phyloP scores from a whole-genome alignment of 92 coral and sea anemone genomes.

The Phenganax subtilis region DNA sequence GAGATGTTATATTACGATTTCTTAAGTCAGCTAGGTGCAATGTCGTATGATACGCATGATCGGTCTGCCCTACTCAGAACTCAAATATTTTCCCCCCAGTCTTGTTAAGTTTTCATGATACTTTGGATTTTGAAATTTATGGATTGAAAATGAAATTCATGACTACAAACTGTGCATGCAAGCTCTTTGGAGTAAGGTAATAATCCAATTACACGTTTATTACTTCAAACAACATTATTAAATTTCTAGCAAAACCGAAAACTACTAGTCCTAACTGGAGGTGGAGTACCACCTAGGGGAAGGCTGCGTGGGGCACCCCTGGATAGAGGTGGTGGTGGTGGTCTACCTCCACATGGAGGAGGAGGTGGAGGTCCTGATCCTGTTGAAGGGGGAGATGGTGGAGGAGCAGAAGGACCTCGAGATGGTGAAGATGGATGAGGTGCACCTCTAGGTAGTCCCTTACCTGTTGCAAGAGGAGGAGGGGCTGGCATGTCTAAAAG shows the following conservation, averaged over 20 bases:
- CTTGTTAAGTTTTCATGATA: too few relatives aligned
- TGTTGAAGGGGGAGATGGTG: conserved; percentile 41
- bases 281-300: conserved; percentile 54
- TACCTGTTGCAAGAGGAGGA: conserved; percentile 67
- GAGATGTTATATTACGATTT: too few relatives aligned
- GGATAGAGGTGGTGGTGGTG: conserved; percentile 59
- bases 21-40: too few relatives aligned
- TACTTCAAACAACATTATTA: too few relatives aligned
- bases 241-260: too few relatives aligned
- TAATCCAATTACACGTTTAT: too few relatives aligned
- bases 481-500: conserved; percentile 66
- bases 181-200: too few relatives aligned
- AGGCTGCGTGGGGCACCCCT: conserved; percentile 60
- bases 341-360: conserved; percentile 29
- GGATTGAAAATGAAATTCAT: too few relatives aligned
- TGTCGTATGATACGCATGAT: too few relatives aligned
- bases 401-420: conserved; percentile 38
- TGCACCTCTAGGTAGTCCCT: conserved; percentile 75
- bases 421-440: conserved; percentile 64
- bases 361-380: conserved; percentile 49
- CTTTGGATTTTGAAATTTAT: too few relatives aligned
- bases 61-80: too few relatives aligned
- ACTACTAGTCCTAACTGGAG: conserved; percentile 37
- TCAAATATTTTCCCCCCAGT: too few relatives aligned
- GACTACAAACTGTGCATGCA: background rate